Evolutionary conservation across 2,797 vertebrate species (phyloP).

Genomic region (Lepilemur septentrionalis): DNA sequence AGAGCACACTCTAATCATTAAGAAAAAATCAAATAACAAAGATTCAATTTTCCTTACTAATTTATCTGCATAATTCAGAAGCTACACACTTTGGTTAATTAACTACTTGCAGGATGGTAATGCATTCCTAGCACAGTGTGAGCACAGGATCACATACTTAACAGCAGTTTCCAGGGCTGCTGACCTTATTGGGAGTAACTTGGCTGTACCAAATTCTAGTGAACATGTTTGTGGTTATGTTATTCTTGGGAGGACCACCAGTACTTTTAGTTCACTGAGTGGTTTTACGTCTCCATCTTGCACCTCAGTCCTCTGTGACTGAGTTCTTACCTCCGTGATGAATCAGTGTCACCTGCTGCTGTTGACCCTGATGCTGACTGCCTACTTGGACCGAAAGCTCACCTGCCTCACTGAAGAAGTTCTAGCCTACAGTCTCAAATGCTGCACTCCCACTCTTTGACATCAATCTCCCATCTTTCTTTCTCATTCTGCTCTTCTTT

Average conservation of each 20-base stretch:
- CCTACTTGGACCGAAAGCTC: background rate
- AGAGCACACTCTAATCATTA: constrained; percentile 66
- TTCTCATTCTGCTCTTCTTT: background rate
- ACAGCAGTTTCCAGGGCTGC: background rate
- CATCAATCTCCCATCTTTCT: background rate
- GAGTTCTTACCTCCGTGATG: background rate
- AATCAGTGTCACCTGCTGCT: background rate
- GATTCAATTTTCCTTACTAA: constrained; percentile 55
- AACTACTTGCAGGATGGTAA: background rate
- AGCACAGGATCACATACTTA: background rate
- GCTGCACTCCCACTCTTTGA: background rate
- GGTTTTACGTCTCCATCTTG: background rate
- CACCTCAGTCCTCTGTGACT: background rate
- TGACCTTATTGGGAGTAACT: background rate
- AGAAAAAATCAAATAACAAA: constrained; percentile 63
- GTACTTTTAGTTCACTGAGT: background rate
- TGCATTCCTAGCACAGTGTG: background rate
- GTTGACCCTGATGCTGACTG: background rate
- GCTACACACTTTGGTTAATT: background rate
- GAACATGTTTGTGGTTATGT: background rate
- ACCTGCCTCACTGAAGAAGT: background rate
- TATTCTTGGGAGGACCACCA: background rate
- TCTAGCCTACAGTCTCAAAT: background rate
- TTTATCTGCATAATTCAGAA: constrained; percentile 57
- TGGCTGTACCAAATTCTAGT: background rate